These are phyloP conservation scores for Clarias macrocephalus DNA, from an alignment of 2,113 vertebrate species.

Conservation along the genomic window DNA sequence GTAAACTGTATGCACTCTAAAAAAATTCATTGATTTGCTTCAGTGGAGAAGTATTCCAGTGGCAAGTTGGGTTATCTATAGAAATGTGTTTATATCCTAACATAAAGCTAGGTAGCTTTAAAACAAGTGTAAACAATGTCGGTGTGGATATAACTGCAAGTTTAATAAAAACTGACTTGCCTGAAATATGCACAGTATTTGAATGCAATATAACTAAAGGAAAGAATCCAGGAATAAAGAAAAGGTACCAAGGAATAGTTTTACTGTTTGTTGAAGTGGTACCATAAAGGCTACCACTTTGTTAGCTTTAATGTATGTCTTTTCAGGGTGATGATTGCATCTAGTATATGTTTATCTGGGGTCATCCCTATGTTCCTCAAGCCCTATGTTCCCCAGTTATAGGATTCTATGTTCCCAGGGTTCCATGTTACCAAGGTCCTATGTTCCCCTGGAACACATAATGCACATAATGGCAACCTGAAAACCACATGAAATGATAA, in stretches of 20 bases:
- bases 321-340: neutral
- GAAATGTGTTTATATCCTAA: neutral
- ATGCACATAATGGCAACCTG: too few species aligned
- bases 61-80: neutral
- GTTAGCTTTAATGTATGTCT: neutral
- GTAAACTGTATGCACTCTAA: too few species aligned
- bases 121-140: neutral
- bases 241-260: neutral
- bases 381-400: too few species aligned
- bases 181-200: neutral
- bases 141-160: neutral
- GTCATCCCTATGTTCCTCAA: too few species aligned
- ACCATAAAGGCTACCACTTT: neutral
- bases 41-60: neutral
- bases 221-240: neutral
- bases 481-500: too few species aligned
- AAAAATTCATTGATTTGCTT: too few species aligned
- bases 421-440: too few species aligned
- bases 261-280: neutral
- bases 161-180: neutral
- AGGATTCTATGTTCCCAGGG: too few species aligned
- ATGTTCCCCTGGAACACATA: too few species aligned
- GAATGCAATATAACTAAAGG: neutral
- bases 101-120: neutral
- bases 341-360: neutral